Conservation (phyloP, 2,797 vertebrate species). For the Danio aesculapii region DNA sequence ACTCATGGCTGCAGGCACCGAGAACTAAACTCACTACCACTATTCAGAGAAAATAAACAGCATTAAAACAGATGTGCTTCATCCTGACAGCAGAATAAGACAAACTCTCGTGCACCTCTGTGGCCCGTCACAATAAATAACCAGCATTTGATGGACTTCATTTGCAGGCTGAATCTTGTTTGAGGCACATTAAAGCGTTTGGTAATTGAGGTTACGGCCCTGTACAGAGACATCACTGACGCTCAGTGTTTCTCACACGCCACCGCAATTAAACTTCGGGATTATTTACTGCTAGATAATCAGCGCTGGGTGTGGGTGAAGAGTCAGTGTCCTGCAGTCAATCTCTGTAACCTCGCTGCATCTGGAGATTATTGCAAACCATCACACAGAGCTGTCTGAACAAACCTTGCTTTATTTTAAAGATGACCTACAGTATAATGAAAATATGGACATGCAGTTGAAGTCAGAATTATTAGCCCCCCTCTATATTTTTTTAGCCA, state of each 20-base stretch:
- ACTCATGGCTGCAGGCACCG: not conserved
- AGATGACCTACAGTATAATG: no score
- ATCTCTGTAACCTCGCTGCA: not conserved
- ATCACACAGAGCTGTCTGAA: not conserved
- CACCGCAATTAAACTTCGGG: not conserved
- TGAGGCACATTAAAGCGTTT: slow-evolving; percentile 4
- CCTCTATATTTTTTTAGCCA: no score
- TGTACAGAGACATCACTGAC: slow-evolving; percentile 29
- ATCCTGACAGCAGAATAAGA: not conserved
- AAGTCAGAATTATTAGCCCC: no score
- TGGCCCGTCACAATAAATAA: slow-evolving; percentile 13
- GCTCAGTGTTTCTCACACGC: not conserved
- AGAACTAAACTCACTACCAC: not conserved
- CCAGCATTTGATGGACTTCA: slow-evolving; percentile 14
- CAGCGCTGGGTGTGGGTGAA: not conserved
- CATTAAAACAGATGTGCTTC: not conserved
- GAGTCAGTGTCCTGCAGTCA: not conserved
- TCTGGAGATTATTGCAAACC: not conserved
- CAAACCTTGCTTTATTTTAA: not conserved
- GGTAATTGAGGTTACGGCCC: slow-evolving; percentile 23
- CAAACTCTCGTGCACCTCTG: not conserved
- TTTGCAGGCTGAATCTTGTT: slow-evolving; percentile 27
- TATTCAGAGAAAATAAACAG: not conserved
- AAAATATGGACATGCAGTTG: no score
- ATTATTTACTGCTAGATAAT: slow-evolving; percentile 20